Evolutionary conservation across 2,113 vertebrate genomes (phyloP).

Genomic region (Rhabdomys dilectus): DNA sequence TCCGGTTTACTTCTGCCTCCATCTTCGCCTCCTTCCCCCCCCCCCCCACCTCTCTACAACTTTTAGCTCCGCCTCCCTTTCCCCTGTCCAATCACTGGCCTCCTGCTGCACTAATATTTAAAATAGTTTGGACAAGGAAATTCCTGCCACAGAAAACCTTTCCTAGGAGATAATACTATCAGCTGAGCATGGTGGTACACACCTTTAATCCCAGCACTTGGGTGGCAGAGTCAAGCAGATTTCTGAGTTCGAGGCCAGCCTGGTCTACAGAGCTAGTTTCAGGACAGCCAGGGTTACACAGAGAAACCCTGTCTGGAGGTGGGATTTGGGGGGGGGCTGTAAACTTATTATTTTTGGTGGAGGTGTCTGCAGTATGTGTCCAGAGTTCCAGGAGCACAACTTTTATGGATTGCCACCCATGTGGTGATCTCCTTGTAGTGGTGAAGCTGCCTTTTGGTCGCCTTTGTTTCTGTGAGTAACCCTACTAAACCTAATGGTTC

Average conservation of each 20-base stretch:
- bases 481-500: too few species aligned
- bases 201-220: not conserved
- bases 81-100: too few species aligned
- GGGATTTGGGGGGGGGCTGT: too few species aligned
- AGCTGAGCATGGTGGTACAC: not conserved
- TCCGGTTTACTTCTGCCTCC: too few species aligned
- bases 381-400: not conserved
- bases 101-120: too few species aligned
- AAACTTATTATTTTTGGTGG: not conserved
- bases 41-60: too few species aligned
- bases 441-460: not conserved
- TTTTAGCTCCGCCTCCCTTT: too few species aligned
- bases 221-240: not conserved
- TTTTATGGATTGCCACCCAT: not conserved
- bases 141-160: not conserved
- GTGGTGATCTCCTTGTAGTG: not conserved
- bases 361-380: not conserved
- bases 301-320: not conserved
- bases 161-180: not conserved
- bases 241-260: not conserved
- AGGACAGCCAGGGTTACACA: not conserved
- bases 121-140: too few species aligned
- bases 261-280: not conserved
- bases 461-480: not conserved
- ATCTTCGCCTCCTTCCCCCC: too few species aligned